Evolutionary conservation across 2,888 invertebrate genomes (phyloP), one percentile per base, ranked within the genome.

Genomic region (Calephelis perditalis): DNA sequence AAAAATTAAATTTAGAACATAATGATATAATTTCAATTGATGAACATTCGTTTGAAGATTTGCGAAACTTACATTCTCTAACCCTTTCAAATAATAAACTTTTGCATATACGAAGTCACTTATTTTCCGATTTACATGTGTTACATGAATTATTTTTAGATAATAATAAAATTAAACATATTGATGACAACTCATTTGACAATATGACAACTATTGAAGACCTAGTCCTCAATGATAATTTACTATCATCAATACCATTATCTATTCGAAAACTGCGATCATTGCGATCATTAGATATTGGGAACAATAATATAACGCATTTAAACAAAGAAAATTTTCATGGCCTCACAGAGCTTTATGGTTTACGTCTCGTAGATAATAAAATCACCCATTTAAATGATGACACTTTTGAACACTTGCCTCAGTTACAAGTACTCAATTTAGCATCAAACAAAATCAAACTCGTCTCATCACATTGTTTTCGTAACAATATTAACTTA

Each of bases 341-440:
- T 70, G 95, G 95, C 10, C 84, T 97, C 65, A 91, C 93, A 65
- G 93, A 95, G 74, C 91, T 97, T 66, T 94, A 94, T 73, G 94
- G 95, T 61, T 88, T 97, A 65, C 92, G 96, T 65, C 82, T 97
- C 70, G 95, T 96, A 62, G 95, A 95, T 83, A 97, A 97, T 89
- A 94, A 94, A 84, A 93, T 95, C 73, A 93, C 93, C 72, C 94
- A 93, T 84, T 93, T 95, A 77, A 94, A 94, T 68, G 93, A 93
- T 75, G 95, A 94, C 73, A 94, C 94, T 76, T 95, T 96, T 78
- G 92, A 94, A 70, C 92, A 94, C 71, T 86, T 96, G 70, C 93
- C 94, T n/a, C 92, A 94, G 62, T 88, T 97, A 68, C 94, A 95
- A 80, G 94, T 95, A 65, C 90, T 97, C 67, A 96, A 96, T 90